Conservation (phyloP, 1,140 invertebrate species). For the Proctacanthus coquilletti region DNA sequence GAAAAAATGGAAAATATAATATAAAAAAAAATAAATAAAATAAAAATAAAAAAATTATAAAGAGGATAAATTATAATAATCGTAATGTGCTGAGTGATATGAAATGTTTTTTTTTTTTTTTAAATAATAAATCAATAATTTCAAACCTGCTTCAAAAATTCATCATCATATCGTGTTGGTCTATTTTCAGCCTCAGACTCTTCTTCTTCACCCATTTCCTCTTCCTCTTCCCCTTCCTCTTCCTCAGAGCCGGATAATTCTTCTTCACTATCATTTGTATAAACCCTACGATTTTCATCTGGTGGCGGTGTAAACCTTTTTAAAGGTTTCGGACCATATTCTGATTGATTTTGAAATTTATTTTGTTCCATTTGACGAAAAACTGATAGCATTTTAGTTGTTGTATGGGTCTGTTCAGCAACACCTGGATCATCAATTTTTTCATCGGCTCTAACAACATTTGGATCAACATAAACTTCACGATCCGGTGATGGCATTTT, state of each 20-base stretch:
- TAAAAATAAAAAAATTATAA: slow-evolving; percentile 5
- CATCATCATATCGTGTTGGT: slow-evolving; percentile 5
- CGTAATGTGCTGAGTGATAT: neutral
- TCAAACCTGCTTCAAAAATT: neutral
- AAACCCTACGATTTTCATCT: slow-evolving; percentile 42
- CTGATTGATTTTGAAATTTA: slow-evolving; percentile 34
- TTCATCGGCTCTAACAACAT: neutral
- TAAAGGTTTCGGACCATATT: slow-evolving; percentile 52
- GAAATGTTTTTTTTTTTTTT: too few species aligned
- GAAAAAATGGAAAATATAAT: too few species aligned
- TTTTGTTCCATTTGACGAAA: slow-evolving; percentile 77
- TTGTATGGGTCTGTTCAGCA: slow-evolving; percentile 52
- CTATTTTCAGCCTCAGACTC: slow-evolving; percentile 19
- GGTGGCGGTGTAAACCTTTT: slow-evolving; percentile 81
- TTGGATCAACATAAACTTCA: slow-evolving; percentile 3
- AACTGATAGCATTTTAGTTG: slow-evolving; percentile 66
- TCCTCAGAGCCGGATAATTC: slow-evolving; percentile 42
- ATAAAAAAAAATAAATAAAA: neutral
- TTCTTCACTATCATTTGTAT: slow-evolving; percentile 27
- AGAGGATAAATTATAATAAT: neutral
- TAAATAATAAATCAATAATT: neutral
- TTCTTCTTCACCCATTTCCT: slow-evolving; percentile 34
- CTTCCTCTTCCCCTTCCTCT: slow-evolving; percentile 36
- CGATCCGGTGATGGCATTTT: slow-evolving; percentile 32
- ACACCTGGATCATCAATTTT: slow-evolving; percentile 26